phyloP scores from a whole-genome alignment of 1,140 invertebrate species.

The Pectinophora gossypiella region DNA sequence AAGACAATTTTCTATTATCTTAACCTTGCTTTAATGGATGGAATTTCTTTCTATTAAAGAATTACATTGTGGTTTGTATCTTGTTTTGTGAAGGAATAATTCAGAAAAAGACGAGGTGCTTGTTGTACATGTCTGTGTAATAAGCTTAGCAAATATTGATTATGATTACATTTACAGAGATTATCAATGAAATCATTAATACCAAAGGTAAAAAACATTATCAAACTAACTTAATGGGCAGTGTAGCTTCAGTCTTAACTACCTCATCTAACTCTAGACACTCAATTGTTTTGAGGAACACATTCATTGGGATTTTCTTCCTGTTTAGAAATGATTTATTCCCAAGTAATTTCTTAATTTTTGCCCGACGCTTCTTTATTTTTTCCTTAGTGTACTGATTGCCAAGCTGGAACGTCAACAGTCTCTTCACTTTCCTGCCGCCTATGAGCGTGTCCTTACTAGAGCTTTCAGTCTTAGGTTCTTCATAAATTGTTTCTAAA shows the following conservation, averaged over 20 bases:
- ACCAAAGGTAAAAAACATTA: neutral
- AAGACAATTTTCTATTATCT: too few relatives aligned
- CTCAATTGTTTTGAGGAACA: constrained; percentile 62
- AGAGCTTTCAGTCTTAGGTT: constrained; percentile 45
- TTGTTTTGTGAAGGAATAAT: too few relatives aligned
- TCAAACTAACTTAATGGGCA: neutral
- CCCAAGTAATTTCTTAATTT: constrained; percentile 63
- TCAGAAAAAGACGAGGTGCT: too few relatives aligned
- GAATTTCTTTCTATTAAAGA: too few relatives aligned
- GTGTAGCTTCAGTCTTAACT: constrained; percentile 36
- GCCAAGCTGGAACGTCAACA: constrained; percentile 64
- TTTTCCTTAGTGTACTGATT: constrained; percentile 66
- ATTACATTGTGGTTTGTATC: too few relatives aligned
- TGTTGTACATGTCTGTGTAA: too few relatives aligned
- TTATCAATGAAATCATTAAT: neutral
- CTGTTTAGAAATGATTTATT: constrained; percentile 64
- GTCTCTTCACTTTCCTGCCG: constrained; percentile 63
- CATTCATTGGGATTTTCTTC: constrained; percentile 68
- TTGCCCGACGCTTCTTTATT: constrained; percentile 63
- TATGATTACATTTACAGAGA: neutral
- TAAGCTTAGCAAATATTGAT: neutral
- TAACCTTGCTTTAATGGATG: too few relatives aligned
- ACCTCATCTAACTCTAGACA: constrained; percentile 63
- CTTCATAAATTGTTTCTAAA: constrained; percentile 66
- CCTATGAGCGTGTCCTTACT: constrained; percentile 43